phyloP scores from a whole-genome alignment of 2,113 vertebrate genomes.

The Eudyptes chrysolophus region DNA sequence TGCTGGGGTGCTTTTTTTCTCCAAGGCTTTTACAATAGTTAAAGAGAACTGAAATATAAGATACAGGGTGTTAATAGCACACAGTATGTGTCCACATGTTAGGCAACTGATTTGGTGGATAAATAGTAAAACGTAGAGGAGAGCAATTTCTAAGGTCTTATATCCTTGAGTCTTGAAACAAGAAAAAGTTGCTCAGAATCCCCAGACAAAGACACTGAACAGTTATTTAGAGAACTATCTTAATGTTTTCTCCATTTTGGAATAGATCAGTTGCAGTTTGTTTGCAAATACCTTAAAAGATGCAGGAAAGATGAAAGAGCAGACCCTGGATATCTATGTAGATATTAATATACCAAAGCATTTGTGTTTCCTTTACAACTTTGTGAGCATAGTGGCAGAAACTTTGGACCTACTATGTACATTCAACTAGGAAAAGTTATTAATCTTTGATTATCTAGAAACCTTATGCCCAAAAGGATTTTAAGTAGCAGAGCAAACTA shows the following conservation, averaged over 20 bases:
- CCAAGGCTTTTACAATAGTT: background rate
- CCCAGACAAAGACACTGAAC: background rate
- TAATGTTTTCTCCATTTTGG: background rate
- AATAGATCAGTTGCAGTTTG: background rate
- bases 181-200: background rate
- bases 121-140: background rate
- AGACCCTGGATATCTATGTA: background rate
- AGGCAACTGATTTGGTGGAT: background rate
- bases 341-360: background rate
- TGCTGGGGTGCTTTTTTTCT: accelerated
- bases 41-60: background rate
- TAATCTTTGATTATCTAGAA: background rate
- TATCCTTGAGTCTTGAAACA: background rate
- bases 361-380: background rate
- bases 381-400: background rate
- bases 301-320: background rate
- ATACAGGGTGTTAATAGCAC: background rate
- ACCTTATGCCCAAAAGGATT: background rate
- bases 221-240: background rate
- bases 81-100: background rate
- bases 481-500: background rate
- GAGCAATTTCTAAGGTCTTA: background rate
- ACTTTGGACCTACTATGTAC: background rate
- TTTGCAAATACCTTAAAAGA: background rate
- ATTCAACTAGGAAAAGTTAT: background rate